Base-by-base conservation (phyloP, 2,797 vertebrate genomes). In the Phoeniculus purpureus region DNA sequence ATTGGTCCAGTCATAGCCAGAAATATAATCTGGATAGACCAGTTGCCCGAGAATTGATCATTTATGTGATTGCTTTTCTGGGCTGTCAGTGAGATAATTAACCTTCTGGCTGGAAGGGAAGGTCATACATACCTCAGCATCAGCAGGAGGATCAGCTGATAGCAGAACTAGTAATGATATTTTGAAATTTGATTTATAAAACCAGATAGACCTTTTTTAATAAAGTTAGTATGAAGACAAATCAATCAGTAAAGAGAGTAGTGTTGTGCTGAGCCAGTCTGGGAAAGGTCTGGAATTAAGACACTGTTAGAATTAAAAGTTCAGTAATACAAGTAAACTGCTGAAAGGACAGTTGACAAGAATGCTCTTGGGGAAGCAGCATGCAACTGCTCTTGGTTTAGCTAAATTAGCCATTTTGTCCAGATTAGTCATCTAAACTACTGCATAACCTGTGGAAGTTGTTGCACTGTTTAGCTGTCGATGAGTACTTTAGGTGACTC, bases 21-120 rank as follows among this genome's bases (percentile, higher is more conserved):
- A 81, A 85, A 76, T 70, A 85, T 78, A 68, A 85, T 62, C 22
- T 71, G 40, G 17, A 37, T 60, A 86, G 55, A 54, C 20, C 40
- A 73, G 88, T 74, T 67, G 19, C 23, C 52, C 78, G 52, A 86
- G 79, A 94, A 74, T 13, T 88, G 77, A 86, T 80, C 10, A 60
- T 65, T 94, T 87, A 20, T 59, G 17, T 77, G 34, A 37, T 59
- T 89, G 17, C 6, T 89, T 77, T 85, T 79, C 82, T 31, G 54
- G 43, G 3, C 65, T 82, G 60, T 70, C 73, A 89, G 59, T 60
- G 85, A 78, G 60, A 78, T 22, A 70, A 93, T 83, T 66, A 94
- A 77, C 51, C 12, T 10, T 82, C 43, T 89, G 64, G 9, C 78
- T 81, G 56, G 22, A 85, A 88, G 11, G 87, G 84, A 85, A 93